phyloP scores from a whole-genome alignment of 2,888 invertebrate genomes.

The Xestia ashworthii region DNA sequence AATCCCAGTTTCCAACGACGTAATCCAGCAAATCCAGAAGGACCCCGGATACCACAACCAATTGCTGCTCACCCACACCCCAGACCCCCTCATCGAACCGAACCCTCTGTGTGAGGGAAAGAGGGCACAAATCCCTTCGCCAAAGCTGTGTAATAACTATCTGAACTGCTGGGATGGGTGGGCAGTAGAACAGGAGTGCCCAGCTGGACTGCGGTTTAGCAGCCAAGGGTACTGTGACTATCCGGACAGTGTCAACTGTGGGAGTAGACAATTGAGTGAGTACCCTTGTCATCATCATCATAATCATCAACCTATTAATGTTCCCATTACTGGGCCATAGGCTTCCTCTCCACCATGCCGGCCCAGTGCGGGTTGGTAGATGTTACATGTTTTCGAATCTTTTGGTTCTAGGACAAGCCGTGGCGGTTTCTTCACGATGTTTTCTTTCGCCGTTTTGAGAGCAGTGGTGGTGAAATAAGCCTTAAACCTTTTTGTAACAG shows the following conservation, averaged over 20 bases:
- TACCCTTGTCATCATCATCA: slow-evolving; percentile 20
- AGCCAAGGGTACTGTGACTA: slow-evolving; percentile 92
- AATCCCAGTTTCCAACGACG: slow-evolving; percentile 85
- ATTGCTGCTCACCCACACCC: slow-evolving; percentile 75
- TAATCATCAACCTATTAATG: too few species aligned
- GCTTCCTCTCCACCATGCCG: too few species aligned
- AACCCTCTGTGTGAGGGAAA: slow-evolving; percentile 85
- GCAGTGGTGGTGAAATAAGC: too few species aligned
- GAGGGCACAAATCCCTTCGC: slow-evolving; percentile 92
- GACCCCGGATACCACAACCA: slow-evolving; percentile 84
- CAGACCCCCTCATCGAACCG: slow-evolving; percentile 77
- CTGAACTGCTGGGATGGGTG: slow-evolving; percentile 94
- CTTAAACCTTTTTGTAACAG: too few species aligned
- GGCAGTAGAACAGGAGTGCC: slow-evolving; percentile 92
- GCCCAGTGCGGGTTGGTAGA: too few species aligned
- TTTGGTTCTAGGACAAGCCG: too few species aligned
- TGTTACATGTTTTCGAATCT: too few species aligned
- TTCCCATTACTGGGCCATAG: too few species aligned
- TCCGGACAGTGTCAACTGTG: slow-evolving; percentile 92
- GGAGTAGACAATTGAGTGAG: slow-evolving; percentile 85
- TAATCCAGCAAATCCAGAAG: slow-evolving; percentile 80
- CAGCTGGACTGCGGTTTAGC: slow-evolving; percentile 91
- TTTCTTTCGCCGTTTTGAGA: too few species aligned
- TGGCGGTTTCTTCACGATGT: too few species aligned
- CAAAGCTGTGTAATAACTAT: slow-evolving; percentile 91